phyloP scores from a whole-genome alignment of 2,113 vertebrate genomes.

The Pterocles burchelli region DNA sequence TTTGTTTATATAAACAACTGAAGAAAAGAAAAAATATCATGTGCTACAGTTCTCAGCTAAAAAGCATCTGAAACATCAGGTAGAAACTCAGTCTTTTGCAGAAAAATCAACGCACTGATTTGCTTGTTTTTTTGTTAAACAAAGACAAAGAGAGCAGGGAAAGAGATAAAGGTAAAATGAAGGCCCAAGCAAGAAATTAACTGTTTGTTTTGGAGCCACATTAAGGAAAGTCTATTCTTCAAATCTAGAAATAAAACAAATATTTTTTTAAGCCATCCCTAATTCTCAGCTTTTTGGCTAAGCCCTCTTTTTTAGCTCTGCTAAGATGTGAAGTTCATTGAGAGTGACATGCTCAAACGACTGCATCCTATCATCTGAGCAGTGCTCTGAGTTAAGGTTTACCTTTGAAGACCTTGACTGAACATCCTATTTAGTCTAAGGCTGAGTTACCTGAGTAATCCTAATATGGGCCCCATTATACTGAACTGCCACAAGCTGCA shows the following conservation, averaged over 20 bases:
- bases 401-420: not conserved
- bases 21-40: not conserved
- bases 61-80: not conserved
- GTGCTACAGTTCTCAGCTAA: not conserved
- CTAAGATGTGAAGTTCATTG: not conserved
- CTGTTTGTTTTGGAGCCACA: not conserved
- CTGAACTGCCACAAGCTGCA: not conserved
- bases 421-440: not conserved
- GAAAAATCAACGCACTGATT: constrained; percentile 30
- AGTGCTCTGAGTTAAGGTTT: not conserved
- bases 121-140: not conserved
- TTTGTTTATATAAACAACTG: not conserved
- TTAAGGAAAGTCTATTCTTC: not conserved
- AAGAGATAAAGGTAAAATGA: not conserved
- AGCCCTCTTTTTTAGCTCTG: not conserved
- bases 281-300: not conserved
- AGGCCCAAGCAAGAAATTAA: not conserved
- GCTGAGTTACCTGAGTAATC: not conserved
- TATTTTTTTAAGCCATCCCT: not conserved
- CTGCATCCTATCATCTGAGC: not conserved
- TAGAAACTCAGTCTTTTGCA: not conserved
- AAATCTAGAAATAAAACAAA: not conserved
- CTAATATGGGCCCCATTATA: not conserved
- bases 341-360: not conserved
- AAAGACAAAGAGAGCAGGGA: not conserved